phyloP scores from a whole-genome alignment of 2,888 invertebrate species.

The Camptogramma bilineatum region DNA sequence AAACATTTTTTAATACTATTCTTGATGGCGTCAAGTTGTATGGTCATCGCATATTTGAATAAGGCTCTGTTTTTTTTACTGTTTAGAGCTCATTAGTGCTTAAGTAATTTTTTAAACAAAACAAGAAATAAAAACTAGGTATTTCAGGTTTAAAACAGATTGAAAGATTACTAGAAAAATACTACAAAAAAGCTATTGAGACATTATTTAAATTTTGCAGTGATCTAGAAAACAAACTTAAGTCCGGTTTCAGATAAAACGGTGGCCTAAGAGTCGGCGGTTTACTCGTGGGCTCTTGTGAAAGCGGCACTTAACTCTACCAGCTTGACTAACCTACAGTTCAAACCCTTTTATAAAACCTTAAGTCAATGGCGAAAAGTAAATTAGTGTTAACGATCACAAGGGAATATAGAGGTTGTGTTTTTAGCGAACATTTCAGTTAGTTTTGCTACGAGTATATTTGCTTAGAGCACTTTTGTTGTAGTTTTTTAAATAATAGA shows the following conservation, averaged over 20 bases:
- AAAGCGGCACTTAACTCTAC: conserved; percentile 70
- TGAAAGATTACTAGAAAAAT: too few relatives aligned
- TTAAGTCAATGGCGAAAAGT: conserved; percentile 55
- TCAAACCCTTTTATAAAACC: conserved; percentile 50
- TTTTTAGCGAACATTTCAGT: conserved; percentile 17
- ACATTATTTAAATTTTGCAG: too few relatives aligned
- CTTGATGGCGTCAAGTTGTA: too few relatives aligned
- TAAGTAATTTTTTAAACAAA: too few relatives aligned
- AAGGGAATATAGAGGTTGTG: conserved; percentile 28
- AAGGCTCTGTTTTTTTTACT: too few relatives aligned
- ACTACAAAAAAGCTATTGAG: too few relatives aligned
- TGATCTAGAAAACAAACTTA: neutral
- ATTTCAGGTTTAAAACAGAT: too few relatives aligned
- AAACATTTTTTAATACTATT: too few relatives aligned
- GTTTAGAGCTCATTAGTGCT: too few relatives aligned
- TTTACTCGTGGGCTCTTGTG: conserved; percentile 63
- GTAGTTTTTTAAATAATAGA: neutral
- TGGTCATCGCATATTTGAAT: too few relatives aligned
- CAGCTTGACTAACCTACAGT: conserved; percentile 57
- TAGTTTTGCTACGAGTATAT: neutral
- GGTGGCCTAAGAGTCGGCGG: conserved; percentile 44
- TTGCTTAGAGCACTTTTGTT: neutral
- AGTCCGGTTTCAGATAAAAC: neutral
- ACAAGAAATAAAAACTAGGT: too few relatives aligned
- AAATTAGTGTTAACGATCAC: conserved; percentile 56